phyloP scores from a whole-genome alignment of 1,140 invertebrate species.

The Aporrectodea caliginosa region DNA sequence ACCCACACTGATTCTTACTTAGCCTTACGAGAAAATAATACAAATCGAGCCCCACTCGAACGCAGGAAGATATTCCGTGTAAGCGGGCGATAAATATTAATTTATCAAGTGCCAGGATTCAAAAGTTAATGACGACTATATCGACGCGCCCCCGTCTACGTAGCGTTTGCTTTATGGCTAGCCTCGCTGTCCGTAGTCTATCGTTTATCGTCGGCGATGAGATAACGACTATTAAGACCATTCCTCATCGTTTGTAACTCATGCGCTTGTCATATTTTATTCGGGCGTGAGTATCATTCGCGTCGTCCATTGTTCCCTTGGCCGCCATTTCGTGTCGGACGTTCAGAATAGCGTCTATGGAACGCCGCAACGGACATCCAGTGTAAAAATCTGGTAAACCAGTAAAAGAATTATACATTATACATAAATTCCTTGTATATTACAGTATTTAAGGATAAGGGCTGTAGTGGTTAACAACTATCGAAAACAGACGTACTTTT shows the following conservation, averaged over 20 bases:
- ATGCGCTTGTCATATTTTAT: constrained; percentile 3
- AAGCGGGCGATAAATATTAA: background rate
- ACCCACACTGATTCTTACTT: background rate
- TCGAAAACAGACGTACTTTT: too few species aligned
- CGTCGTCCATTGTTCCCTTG: background rate
- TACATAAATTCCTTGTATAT: too few species aligned
- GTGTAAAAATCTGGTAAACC: too few species aligned
- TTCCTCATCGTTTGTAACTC: background rate
- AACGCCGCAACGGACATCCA: background rate
- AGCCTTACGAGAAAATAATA: background rate
- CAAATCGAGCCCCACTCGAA: too few species aligned
- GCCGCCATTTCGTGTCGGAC: background rate
- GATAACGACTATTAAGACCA: background rate
- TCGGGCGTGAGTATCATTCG: background rate
- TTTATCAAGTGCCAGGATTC: background rate
- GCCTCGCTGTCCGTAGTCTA: background rate
- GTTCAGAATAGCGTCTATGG: background rate
- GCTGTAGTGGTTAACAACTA: too few species aligned
- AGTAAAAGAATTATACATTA: too few species aligned
- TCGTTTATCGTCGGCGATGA: background rate
- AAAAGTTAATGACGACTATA: background rate
- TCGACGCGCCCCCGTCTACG: background rate
- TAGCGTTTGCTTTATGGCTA: background rate
- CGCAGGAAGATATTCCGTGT: background rate
- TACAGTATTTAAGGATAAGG: too few species aligned